These are phyloP conservation scores for Sitobion miscanthi DNA, from an alignment of 1,140 invertebrate species.

Conservation along the genomic window DNA sequence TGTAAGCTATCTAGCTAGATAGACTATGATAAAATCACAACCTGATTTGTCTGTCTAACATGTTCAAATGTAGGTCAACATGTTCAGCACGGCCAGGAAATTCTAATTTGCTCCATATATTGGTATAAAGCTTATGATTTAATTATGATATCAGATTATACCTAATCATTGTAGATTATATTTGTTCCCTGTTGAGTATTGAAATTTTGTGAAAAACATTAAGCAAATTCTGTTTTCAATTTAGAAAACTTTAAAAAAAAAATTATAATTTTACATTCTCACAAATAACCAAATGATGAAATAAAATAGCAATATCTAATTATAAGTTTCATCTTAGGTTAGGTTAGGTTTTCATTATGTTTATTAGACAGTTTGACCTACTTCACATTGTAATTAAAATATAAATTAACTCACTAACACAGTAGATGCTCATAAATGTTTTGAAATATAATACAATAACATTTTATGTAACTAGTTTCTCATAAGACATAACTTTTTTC, in stretches of 20 bases:
- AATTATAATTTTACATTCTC: neutral
- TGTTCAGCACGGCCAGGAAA: neutral
- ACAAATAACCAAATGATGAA: neutral
- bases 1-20: too few species aligned
- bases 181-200: neutral
- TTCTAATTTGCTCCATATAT: neutral
- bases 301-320: neutral
- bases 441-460: conserved; percentile 12
- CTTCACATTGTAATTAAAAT: neutral
- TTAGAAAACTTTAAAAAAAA: neutral
- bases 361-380: neutral
- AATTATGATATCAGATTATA: neutral
- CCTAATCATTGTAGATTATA: neutral
- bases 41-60: neutral
- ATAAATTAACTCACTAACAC: neutral
- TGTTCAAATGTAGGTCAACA: neutral
- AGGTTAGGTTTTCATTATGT: neutral
- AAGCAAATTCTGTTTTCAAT: neutral
- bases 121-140: neutral
- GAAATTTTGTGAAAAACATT: neutral
- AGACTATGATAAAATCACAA: neutral
- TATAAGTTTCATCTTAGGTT: neutral
- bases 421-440: neutral
- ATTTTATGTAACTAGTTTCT: conserved; percentile 9
- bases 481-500: neutral